phyloP scores from a whole-genome alignment of 2,888 invertebrate genomes.

The Carterocephalus palaemon region DNA sequence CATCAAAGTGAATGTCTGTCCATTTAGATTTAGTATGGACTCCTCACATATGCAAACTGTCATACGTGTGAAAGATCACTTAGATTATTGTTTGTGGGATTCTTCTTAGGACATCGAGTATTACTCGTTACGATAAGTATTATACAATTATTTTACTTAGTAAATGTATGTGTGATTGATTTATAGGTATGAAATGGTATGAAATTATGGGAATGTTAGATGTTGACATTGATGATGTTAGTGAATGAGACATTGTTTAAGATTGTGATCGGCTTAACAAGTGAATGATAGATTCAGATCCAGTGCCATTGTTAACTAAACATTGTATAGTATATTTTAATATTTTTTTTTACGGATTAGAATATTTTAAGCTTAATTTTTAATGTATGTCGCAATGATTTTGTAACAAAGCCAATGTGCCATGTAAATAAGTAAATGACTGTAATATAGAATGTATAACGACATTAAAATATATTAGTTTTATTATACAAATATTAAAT shows the following conservation, averaged over 20 bases:
- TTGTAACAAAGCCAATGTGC: constrained; percentile 59
- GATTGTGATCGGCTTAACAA: not conserved
- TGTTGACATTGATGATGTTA: too few species aligned
- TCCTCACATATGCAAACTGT: too few species aligned
- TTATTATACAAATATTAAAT: constrained; percentile 26
- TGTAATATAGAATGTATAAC: constrained; percentile 38
- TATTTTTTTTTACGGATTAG: constrained; percentile 6
- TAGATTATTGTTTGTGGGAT: too few species aligned
- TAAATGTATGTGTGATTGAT: too few species aligned
- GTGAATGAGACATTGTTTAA: not conserved
- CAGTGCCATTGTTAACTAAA: constrained; percentile 56
- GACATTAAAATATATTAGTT: too few species aligned
- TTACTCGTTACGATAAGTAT: constrained; percentile 9
- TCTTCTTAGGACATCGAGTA: too few species aligned
- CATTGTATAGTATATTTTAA: constrained; percentile 37
- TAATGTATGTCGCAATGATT: constrained; percentile 18
- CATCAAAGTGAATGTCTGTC: too few species aligned
- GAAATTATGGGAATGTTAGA: too few species aligned
- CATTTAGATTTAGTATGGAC: too few species aligned
- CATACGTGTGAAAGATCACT: too few species aligned
- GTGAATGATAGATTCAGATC: constrained; percentile 29
- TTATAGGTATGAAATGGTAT: too few species aligned
- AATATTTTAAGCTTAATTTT: constrained; percentile 1
- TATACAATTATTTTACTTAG: not conserved
- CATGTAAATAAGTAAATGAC: constrained; percentile 62